Base-by-base conservation (phyloP, 2,888 invertebrate species). In the Scaptomyza polygonia region DNA sequence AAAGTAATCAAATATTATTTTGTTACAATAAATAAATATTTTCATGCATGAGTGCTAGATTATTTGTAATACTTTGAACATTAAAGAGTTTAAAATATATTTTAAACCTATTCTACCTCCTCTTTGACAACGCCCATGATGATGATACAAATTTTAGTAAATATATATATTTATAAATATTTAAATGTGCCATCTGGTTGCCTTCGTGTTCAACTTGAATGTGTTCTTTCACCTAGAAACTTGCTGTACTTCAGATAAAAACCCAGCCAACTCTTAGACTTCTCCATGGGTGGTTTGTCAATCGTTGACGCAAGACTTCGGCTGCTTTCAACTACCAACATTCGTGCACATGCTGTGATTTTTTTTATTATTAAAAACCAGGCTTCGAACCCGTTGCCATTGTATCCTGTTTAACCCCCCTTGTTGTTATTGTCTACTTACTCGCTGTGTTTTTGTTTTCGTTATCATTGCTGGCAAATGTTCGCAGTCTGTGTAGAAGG, bases 321-420 rank as follows among this genome's bases (percentile, higher is more conserved):
- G 29, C 52, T 48, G 62, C 55, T 52, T 32, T 14, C 39, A 62
- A 67, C 55, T 62, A 39, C 11, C 14, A 39, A 39, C 1, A 39
- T 4, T 39, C 45, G 67, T 27, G 58, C 72, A 72, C 77, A 72
- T 72, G 74, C 77, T 72, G 72, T 63, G 73, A 76, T 71, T 76
- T 74, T 71, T 76, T 72, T 74, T 74, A n/a, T n/a, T 74, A 74
- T 74, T 74, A 74, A 74, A 76, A 67, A 76, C 49, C 59, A 58
- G 56, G 47, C 77, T 18, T 29, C 42, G 16, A 53, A 55, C 49
- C 27, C 16, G 44, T 58, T 58, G 48, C 52, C 44, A 53, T 53
- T 44, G 53, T 58, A 7, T 45, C 43, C 48, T 56, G 55, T 49
- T 18, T 36, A 6, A 5, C 12, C 55, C 57, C 36, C 32, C 32